A percentile compares a stretch with the other conserved stretches of the same genome.
Conservation (phyloP, 2,113 vertebrate species). For the Gasterosteus nipponicus region DNA sequence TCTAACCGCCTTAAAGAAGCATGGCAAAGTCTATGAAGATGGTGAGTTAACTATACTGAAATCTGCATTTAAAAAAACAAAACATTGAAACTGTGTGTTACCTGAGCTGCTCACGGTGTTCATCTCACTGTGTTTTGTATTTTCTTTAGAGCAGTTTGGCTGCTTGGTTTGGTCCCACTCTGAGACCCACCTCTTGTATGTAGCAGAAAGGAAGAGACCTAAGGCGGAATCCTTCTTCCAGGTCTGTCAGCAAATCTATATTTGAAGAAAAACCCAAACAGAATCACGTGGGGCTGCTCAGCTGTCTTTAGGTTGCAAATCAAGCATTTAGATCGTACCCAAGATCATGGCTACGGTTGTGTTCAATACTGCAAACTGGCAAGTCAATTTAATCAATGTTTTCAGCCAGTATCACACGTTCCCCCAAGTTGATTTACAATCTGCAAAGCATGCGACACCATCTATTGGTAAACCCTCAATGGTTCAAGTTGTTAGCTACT, state of each 20-base stretch:
- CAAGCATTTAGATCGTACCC: background rate
- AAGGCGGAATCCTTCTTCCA: constrained; percentile 96
- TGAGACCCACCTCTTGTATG: constrained; percentile 95
- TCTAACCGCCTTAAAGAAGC: constrained; percentile 90
- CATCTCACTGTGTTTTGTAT: constrained; percentile 4
- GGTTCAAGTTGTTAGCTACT: background rate
- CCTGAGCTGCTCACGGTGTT: background rate
- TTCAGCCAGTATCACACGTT: background rate
- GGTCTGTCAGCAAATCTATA: constrained; percentile 58
- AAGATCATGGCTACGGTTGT: background rate
- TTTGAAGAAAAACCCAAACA: background rate
- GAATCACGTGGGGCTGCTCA: background rate
- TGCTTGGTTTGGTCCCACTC: constrained; percentile 97
- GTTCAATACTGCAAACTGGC: background rate
- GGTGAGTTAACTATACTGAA: constrained; percentile 78
- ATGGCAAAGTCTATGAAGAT: constrained; percentile 91
- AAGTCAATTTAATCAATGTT: background rate
- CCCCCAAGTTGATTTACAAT: background rate
- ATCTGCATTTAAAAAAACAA: too few species aligned
- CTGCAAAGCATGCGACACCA: background rate
- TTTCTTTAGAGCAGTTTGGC: constrained; percentile 90
- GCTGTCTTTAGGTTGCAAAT: background rate
- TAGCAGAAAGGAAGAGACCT: constrained; percentile 94
- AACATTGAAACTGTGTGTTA: background rate
- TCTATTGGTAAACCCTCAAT: background rate